These are phyloP conservation scores for Gadopsis marmoratus DNA, from an alignment of 2,797 vertebrate genomes.

Conservation along the genomic window DNA sequence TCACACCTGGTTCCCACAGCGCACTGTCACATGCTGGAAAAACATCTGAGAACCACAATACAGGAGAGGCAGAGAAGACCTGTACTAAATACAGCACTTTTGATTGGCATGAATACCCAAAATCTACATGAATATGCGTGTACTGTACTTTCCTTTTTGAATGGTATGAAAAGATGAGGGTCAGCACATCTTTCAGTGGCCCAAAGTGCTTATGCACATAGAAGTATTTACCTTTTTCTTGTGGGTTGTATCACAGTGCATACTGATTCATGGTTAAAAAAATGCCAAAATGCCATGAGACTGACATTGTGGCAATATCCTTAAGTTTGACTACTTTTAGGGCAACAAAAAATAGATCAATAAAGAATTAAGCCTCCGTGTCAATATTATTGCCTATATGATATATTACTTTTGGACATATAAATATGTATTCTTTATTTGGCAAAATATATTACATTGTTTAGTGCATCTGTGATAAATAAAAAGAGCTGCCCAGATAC, in stretches of 20 bases:
- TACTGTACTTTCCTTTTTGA: not conserved
- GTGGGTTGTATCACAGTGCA: not conserved
- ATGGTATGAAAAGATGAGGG: not conserved
- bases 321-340: not conserved
- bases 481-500: not conserved
- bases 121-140: not conserved
- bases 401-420: not conserved
- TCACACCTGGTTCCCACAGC: conserved; percentile 44
- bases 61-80: not conserved
- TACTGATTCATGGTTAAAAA: not conserved
- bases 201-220: not conserved
- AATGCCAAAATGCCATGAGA: not conserved
- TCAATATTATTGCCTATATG: not conserved
- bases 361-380: not conserved
- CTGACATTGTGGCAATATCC: not conserved
- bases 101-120: not conserved
- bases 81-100: not conserved
- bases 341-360: not conserved
- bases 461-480: too few species aligned
- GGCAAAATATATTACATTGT: not conserved
- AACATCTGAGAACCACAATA: conserved; percentile 9
- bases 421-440: not conserved
- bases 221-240: not conserved
- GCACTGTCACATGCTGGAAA: not conserved
- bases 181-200: not conserved